Percentiles rank a stretch among this genome's conserved stretches.
Evolutionary conservation across 2,888 invertebrate genomes (phyloP).

Genomic region (Euphydryas editha): DNA sequence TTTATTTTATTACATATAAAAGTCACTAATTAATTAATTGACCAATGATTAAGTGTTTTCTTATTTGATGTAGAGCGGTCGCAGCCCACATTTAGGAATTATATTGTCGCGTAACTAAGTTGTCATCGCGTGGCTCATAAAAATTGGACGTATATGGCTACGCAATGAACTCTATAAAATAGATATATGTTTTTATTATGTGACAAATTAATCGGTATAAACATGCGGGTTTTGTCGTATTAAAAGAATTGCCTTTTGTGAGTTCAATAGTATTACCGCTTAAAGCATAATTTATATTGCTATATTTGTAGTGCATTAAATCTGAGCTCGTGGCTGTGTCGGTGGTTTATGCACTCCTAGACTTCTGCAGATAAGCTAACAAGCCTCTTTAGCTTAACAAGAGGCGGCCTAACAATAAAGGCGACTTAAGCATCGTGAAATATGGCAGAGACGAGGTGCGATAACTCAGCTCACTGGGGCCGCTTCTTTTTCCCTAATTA

Average conservation of each 20-base stretch:
- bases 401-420: constrained; percentile 78
- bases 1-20: constrained; percentile 80
- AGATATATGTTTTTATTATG: constrained; percentile 42
- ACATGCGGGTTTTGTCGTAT: constrained; percentile 40
- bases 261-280: constrained; percentile 3
- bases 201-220: constrained; percentile 44
- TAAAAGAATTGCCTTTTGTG: constrained; percentile 24
- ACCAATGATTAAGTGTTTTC: constrained; percentile 75
- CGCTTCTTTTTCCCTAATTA: constrained; percentile 83
- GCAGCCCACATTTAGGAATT: constrained; percentile 53
- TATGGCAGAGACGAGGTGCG: constrained; percentile 76
- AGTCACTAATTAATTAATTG: constrained; percentile 82
- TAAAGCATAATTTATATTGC: constrained; percentile 24
- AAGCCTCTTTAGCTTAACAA: constrained; percentile 79
- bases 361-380: constrained; percentile 76
- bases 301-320: constrained; percentile 37
- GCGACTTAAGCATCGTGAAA: constrained; percentile 79
- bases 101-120: constrained; percentile 62
- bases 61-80: constrained; percentile 55
- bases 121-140: constrained; percentile 62
- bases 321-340: constrained; percentile 28
- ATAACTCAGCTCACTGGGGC: constrained; percentile 72
- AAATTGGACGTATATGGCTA: constrained; percentile 47
- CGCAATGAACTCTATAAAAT: constrained; percentile 51
- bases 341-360: constrained; percentile 72